These are phyloP conservation scores for Ceratina calcarata DNA, from an alignment of 1,140 invertebrate genomes.

Conservation along the genomic window DNA sequence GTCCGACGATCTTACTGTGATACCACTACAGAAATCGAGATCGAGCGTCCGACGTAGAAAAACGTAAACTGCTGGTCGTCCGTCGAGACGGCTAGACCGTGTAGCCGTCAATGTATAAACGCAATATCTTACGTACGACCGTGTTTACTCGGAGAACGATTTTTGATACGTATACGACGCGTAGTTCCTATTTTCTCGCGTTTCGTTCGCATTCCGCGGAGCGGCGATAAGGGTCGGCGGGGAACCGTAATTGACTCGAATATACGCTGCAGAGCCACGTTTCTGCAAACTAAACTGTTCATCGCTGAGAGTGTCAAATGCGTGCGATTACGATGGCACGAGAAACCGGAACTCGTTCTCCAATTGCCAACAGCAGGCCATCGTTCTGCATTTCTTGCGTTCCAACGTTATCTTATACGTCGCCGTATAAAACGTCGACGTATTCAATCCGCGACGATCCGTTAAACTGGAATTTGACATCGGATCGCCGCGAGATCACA, in stretches of 20 bases:
- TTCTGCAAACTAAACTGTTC: slow-evolving; percentile 12
- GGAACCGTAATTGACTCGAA: not conserved
- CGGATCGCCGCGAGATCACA: not conserved
- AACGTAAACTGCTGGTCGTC: too few relatives aligned
- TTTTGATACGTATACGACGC: too few relatives aligned
- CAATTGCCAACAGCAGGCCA: not conserved
- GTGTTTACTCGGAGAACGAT: too few relatives aligned
- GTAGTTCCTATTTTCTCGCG: too few relatives aligned
- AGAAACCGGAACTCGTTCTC: slow-evolving; percentile 2
- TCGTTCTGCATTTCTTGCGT: not conserved
- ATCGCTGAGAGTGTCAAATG: not conserved
- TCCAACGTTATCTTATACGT: not conserved
- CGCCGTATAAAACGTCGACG: not conserved
- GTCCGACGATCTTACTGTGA: too few relatives aligned
- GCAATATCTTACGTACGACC: too few relatives aligned
- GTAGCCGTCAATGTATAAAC: too few relatives aligned
- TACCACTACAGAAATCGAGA: not conserved
- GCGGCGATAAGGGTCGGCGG: too few relatives aligned
- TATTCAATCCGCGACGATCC: not conserved
- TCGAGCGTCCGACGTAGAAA: slow-evolving; percentile 8
- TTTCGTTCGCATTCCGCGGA: too few relatives aligned
- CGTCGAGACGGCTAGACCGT: too few relatives aligned
- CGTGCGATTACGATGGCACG: not conserved
- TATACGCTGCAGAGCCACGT: not conserved
- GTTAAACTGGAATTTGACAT: not conserved